Percentiles rank a stretch among this genome's conserved stretches.
Evolutionary conservation across 1,140 invertebrate species (phyloP).

Genomic region (Bombus cullumanus): DNA sequence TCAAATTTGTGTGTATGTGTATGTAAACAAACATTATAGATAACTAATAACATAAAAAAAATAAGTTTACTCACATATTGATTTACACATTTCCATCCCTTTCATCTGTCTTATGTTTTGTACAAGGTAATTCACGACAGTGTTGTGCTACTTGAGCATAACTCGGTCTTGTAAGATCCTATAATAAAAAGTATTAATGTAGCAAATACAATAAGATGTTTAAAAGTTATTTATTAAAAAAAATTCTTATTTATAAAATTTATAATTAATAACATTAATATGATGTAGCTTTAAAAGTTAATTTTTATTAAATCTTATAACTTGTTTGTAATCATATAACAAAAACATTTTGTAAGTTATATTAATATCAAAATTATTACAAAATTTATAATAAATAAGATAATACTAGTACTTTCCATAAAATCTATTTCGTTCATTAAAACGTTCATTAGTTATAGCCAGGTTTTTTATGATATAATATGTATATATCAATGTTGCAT

Average conservation of each 20-base stretch:
- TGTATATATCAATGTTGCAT: background rate
- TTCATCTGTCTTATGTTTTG: constrained; percentile 83
- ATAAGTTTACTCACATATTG: constrained; percentile 74
- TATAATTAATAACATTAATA: background rate
- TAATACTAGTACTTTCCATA: background rate
- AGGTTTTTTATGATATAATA: background rate
- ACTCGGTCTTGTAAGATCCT: constrained; percentile 87
- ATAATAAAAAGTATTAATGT: constrained; percentile 17
- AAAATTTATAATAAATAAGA: background rate
- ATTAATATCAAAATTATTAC: background rate
- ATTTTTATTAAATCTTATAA: background rate
- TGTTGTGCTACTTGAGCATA: constrained; percentile 93
- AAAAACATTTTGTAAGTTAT: background rate
- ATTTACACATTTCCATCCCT: constrained; percentile 81
- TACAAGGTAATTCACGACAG: constrained; percentile 84
- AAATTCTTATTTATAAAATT: background rate
- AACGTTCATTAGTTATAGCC: background rate
- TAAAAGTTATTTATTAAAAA: background rate
- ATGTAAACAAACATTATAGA: background rate
- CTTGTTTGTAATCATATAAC: background rate
- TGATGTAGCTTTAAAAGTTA: background rate
- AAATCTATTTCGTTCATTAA: background rate
- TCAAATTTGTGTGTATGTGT: background rate
- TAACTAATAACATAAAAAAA: background rate
- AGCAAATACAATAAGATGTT: background rate